Base-by-base conservation (phyloP, 2,113 vertebrate genomes). In the Pachyramphus minor region DNA sequence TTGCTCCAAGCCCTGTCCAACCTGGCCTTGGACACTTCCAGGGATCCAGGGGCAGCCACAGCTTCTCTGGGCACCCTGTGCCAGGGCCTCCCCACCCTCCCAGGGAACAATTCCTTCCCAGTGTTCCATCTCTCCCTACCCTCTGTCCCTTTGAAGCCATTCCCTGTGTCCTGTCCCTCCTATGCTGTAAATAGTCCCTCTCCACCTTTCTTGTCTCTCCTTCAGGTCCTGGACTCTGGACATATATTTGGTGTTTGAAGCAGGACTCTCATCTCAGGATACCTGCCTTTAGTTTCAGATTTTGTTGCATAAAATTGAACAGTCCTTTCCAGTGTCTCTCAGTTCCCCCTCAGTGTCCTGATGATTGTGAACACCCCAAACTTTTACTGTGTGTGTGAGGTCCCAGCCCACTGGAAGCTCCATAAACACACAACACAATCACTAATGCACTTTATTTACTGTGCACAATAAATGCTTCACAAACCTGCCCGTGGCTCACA, bases 281-380 rank as follows among this genome's bases (percentile, higher is more conserved):
- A 22, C 2, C 14, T 14, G 33, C 25, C 27, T 33, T 44, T 33
- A 67, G 11, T 55, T 78, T 73, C 27, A 44, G 37, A 16, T 33
- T 87, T 53, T 44, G 7, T 45, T 73, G 33, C 28, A 28, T 20
- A 28, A 22, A 63, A 66, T 56, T 42, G 37, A 71, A 49, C 13
- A 39, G 12, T 10, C 0, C 0, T 71, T 64, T 47, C 25, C 69
- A 41, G n/a, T 7, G 14, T 24, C 14, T 35, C 52, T 50, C n/a
- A 21, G 7, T 44, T 74, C 81, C 52, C 30, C 37, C 52, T 79
- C 55, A 35, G 30, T 7, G 21, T 25, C 50, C 21, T 69, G 55
- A n/a, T 39, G 37, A 20, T 23, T 49, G 12, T 0, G 7, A 86
- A 45, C 0, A 0, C 55, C 33, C 19, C 27, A 42, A 52, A 30